Percentiles rank a stretch among this genome's conserved stretches.
Evolutionary conservation across 2,888 invertebrate genomes (phyloP).

Genomic region (Polyommatus iphigenia): DNA sequence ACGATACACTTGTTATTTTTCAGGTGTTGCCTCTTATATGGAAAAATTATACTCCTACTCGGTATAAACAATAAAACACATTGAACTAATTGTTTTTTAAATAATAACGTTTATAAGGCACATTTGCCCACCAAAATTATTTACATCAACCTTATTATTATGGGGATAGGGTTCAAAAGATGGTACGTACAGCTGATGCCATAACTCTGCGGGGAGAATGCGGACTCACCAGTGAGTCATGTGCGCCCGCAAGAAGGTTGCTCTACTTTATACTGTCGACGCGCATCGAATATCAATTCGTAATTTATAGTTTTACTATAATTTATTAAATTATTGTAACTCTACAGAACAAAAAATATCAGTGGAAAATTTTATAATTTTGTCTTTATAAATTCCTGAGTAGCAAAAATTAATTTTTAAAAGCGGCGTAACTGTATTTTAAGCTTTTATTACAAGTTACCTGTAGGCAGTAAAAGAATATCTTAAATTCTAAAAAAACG

Average conservation of each 20-base stretch:
- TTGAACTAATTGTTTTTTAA: slow-evolving; percentile 1
- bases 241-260: slow-evolving; percentile 50
- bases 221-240: slow-evolving; percentile 48
- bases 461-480: background rate
- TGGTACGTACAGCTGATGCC: slow-evolving; percentile 33
- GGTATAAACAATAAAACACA: background rate
- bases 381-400: background rate
- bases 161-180: slow-evolving; percentile 17
- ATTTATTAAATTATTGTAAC: background rate
- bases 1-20: background rate
- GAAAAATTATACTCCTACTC: background rate
- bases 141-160: background rate
- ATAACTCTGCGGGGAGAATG: slow-evolving; percentile 46
- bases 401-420: background rate
- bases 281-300: slow-evolving; percentile 37
- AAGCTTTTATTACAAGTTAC: background rate
- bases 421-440: background rate
- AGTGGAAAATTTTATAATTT: background rate
- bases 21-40: background rate
- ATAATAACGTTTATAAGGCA: slow-evolving; percentile 9
- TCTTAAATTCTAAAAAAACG: background rate
- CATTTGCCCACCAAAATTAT: background rate
- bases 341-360: background rate
- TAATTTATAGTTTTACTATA: slow-evolving; percentile 30
- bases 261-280: slow-evolving; percentile 54